These are phyloP conservation scores for Aspiorhynchus laticeps DNA, from an alignment of 2,113 vertebrate species.

Conservation along the genomic window DNA sequence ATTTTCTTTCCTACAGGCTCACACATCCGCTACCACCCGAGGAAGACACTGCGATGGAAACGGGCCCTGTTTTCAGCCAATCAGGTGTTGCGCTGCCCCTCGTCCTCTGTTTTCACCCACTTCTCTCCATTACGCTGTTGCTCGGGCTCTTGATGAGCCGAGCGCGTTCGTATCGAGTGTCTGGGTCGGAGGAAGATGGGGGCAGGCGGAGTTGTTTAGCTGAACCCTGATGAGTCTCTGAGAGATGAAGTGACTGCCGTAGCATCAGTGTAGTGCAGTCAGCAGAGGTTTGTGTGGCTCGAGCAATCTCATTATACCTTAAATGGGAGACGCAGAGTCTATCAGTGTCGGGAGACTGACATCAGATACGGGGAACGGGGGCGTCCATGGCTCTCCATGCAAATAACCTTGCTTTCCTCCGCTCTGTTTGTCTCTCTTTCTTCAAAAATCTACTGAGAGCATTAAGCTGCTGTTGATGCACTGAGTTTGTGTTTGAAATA, in stretches of 20 bases:
- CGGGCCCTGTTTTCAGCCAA: slow-evolving; percentile 28
- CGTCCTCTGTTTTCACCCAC: slow-evolving; percentile 47
- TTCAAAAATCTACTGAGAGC: neutral
- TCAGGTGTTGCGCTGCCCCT: slow-evolving; percentile 30
- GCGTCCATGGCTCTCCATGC: slow-evolving; percentile 42
- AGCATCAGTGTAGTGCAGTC: slow-evolving; percentile 46
- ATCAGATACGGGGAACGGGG: slow-evolving; percentile 54
- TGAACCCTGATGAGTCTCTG: slow-evolving; percentile 8
- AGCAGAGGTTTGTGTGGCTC: slow-evolving; percentile 47
- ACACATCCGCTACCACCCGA: slow-evolving; percentile 53
- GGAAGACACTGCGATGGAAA: slow-evolving; percentile 47
- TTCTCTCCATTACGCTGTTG: slow-evolving; percentile 38
- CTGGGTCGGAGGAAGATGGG: neutral
- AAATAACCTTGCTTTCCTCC: slow-evolving; percentile 51
- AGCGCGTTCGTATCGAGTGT: slow-evolving; percentile 28
- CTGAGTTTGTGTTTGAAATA: neutral
- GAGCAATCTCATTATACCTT: slow-evolving; percentile 61
- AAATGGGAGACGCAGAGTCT: slow-evolving; percentile 59
- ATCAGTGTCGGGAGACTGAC: slow-evolving; percentile 56
- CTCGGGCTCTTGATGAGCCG: slow-evolving; percentile 11
- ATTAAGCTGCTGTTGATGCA: neutral
- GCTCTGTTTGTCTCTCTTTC: slow-evolving; percentile 49
- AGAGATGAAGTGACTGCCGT: slow-evolving; percentile 19
- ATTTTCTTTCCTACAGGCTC: slow-evolving; percentile 43
- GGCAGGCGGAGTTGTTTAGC: slow-evolving; percentile 13